Evolutionary conservation across 2,113 vertebrate genomes (phyloP).

Genomic region (Rostratula benghalensis): DNA sequence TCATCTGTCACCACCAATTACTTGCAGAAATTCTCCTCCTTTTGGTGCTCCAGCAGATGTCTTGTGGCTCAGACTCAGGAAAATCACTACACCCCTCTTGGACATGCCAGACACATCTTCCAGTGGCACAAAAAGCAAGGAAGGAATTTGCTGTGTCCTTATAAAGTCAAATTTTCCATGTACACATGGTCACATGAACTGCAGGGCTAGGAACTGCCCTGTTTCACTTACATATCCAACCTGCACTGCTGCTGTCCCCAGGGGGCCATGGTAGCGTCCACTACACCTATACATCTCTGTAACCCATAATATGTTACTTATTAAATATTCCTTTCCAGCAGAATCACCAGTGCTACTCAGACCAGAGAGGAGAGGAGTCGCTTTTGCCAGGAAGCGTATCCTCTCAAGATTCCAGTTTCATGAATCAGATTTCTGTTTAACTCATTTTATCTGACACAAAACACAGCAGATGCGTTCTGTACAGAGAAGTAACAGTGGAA

Average conservation of each 20-base stretch:
- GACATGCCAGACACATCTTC: background rate
- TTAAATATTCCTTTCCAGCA: background rate
- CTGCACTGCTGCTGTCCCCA: background rate
- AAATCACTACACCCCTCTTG: slow-evolving; percentile 40
- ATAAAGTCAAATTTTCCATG: background rate
- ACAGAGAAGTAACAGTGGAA: background rate
- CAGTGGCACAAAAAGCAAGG: background rate
- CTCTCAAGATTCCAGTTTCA: slow-evolving; percentile 40
- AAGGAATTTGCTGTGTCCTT: slow-evolving; percentile 16
- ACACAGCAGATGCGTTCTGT: background rate
- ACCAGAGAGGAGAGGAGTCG: background rate
- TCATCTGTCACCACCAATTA: background rate
- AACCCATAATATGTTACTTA: background rate
- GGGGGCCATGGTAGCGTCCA: too few relatives aligned
- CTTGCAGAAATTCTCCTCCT: background rate
- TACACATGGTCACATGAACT: background rate
- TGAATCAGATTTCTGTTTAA: slow-evolving; percentile 60
- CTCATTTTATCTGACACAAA: slow-evolving; percentile 30
- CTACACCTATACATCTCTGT: background rate
- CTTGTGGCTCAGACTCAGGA: slow-evolving; percentile 34
- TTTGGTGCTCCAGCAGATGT: slow-evolving; percentile 18
- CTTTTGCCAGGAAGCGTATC: slow-evolving; percentile 17
- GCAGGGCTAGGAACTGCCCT: background rate
- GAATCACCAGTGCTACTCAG: background rate
- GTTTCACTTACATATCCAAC: background rate